Base-by-base conservation (phyloP, 2,113 vertebrate genomes). In the Stigmatopora argus region DNA sequence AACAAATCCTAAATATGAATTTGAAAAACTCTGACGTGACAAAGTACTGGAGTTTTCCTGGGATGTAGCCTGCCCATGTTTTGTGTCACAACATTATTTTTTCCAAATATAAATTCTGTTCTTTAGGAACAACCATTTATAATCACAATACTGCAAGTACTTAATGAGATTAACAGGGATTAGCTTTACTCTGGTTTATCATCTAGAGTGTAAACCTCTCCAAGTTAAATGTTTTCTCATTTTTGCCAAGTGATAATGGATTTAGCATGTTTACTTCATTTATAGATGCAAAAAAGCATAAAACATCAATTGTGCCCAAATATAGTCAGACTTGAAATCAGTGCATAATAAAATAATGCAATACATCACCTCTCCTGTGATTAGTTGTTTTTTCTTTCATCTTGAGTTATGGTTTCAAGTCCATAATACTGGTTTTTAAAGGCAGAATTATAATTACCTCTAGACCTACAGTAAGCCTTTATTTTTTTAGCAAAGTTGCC, bases 101-200 rank as follows among this genome's bases (percentile, higher is more conserved):
- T 31, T 31, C 53, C 1, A 55, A 19, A 13, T 14, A 26, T 23
- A 55, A 26, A 55, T 55, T 4, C 21, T 26, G 11, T 23, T 56
- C 14, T 26, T 48, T 19, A 44, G 59, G 18, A 35, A 61, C 2
- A 61, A 15, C 4, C 1, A 14, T 60, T 60, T 44, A 38, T 60
- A n/a, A 44, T 44, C 5, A 21, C 49, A 52, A 0, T 13, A 19
- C 64, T 71, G 71, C 72, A 47, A 80, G 70, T 51, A 8, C 35
- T 62, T 23, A 14, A 62, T 62, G 56, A 73, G 62, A 77, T 83
- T 79, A 73, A 81, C 83, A 84, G 75, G 69, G 61, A 74, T 82
- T 68, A 62, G 47, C 61, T 67, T 47, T 68, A 21, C 34, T 45
- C 82, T 87, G 67, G 83, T 82, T 79, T 83, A 71, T 77, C 52